These are phyloP conservation scores for Anniella stebbinsi DNA, from an alignment of 2,797 vertebrate species.

Conservation along the genomic window DNA sequence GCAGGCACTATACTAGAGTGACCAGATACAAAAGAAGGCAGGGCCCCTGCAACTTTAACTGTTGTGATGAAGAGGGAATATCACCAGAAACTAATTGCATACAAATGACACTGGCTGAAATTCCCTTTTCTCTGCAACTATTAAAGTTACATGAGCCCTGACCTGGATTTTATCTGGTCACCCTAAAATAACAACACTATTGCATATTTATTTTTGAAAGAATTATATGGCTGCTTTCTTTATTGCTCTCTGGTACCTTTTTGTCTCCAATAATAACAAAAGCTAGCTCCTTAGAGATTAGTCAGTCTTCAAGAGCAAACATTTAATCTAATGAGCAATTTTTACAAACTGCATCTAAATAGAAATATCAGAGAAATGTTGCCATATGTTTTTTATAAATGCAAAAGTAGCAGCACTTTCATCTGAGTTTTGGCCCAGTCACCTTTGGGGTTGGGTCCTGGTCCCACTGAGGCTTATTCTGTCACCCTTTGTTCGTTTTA, in stretches of 20 bases:
- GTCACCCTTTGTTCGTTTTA: constrained; percentile 65
- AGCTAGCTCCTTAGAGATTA: not conserved
- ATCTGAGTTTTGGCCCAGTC: constrained; percentile 43
- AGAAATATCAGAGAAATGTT: not conserved
- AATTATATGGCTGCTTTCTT: constrained; percentile 6
- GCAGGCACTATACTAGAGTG: no score
- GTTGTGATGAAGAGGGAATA: no score
- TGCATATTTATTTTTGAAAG: accelerated
- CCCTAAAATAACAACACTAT: not conserved
- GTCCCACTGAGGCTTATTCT: constrained; percentile 56
- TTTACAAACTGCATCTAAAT: not conserved
- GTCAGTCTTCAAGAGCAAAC: not conserved
- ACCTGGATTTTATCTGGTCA: no score
- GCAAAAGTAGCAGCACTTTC: not conserved
- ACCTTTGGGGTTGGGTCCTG: constrained; percentile 49
- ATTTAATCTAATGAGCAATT: not conserved
- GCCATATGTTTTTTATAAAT: not conserved
- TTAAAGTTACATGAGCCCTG: no score
- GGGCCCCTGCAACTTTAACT: no score
- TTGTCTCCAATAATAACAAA: accelerated
- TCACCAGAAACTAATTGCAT: no score
- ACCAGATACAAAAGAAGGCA: no score
- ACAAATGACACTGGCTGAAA: no score
- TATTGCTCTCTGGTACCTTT: not conserved
- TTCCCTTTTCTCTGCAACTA: no score